Evolutionary conservation across 2,888 invertebrate genomes (phyloP), one percentile per base, ranked within the genome.

Genomic region (Acanthopleura granulata): DNA sequence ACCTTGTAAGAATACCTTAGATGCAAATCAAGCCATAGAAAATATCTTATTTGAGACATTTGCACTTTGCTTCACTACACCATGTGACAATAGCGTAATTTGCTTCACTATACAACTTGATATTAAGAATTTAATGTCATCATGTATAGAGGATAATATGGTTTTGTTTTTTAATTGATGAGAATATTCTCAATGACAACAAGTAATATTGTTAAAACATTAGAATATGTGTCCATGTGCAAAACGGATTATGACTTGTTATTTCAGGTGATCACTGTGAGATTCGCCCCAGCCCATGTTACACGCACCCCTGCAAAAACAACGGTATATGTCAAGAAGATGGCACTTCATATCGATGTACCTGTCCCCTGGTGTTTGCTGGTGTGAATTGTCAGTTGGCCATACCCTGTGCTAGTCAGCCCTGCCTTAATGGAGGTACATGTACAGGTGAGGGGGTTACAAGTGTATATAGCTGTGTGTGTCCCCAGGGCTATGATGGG

Each of bases 341-440:
- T 49, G 77, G 73, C 27, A 40, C 71, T 0, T 27, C 70, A 74
- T 75, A 15, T 40, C 14, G 49, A 49, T 72, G 61, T 50, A 49
- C 62, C 29, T 76, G 74, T 74, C 27, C 71, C 49, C 40, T 50
- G 49, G 40, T 25, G 29, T 49, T 27, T 51, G 22, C 70, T 0
- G 77, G 77, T 14, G 25, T 16, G 16, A 61, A 74, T n/a, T 81
- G 81, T 62, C 75, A 80, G 22, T 49, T 69, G n/a, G 27, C 73
- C 11, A 22, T 66, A 14, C 78, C 80, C 0, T 85, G 85, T 78
- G 81, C 80, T 29, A 82, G 83, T 72, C 80, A 79, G 66, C 86
- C 86, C 11, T 87, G 87, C 77, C 77, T 83, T 4, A 83, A 86
- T 77, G 80, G 79, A 27, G 84, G 84, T 11, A 72, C 66, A 3